These are phyloP conservation scores for Lagocephalus sceleratus DNA, from an alignment of 2,797 vertebrate genomes.

Conservation along the genomic window DNA sequence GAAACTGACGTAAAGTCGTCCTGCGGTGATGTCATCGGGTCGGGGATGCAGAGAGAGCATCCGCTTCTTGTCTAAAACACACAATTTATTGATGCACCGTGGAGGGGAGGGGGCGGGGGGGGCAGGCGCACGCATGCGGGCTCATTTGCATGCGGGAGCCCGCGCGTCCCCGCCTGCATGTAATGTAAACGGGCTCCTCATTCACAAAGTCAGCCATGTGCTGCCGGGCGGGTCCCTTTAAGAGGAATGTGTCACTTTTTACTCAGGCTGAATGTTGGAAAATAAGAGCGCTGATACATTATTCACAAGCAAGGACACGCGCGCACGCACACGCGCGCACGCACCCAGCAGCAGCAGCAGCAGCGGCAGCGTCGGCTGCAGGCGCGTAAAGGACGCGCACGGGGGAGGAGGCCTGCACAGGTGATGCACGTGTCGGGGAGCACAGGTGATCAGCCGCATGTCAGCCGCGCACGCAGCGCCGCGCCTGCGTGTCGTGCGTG, in stretches of 20 bases:
- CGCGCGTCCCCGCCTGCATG: neutral
- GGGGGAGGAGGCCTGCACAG: neutral
- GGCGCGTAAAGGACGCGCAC: conserved; percentile 19
- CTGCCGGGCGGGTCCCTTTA: conserved; percentile 47
- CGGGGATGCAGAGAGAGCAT: conserved; percentile 16
- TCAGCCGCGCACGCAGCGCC: conserved; percentile 20
- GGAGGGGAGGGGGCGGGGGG: conserved; percentile 43
- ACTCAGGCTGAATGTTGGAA: conserved; percentile 58
- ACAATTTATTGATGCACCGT: conserved; percentile 50
- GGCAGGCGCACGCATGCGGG: conserved; percentile 40
- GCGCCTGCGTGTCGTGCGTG: conserved; percentile 25
- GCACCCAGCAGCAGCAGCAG: too few species aligned
- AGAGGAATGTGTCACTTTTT: conserved; percentile 56
- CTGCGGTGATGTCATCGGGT: conserved; percentile 12
- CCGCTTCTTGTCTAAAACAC: conserved; percentile 35
- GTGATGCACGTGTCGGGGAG: conserved; percentile 15
- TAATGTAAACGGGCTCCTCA: conserved; percentile 29
- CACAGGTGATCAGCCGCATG: conserved; percentile 35
- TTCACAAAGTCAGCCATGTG: conserved; percentile 66
- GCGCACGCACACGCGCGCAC: neutral
- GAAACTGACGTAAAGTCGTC: conserved; percentile 35
- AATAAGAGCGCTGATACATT: conserved; percentile 64
- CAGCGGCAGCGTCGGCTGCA: conserved; percentile 18
- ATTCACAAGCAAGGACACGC: conserved; percentile 51
- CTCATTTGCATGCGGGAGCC: conserved; percentile 34